Percentiles rank a stretch among this genome's conserved stretches.
phyloP scores from a whole-genome alignment of 1,140 invertebrate genomes.

The Drosophila jambulina region DNA sequence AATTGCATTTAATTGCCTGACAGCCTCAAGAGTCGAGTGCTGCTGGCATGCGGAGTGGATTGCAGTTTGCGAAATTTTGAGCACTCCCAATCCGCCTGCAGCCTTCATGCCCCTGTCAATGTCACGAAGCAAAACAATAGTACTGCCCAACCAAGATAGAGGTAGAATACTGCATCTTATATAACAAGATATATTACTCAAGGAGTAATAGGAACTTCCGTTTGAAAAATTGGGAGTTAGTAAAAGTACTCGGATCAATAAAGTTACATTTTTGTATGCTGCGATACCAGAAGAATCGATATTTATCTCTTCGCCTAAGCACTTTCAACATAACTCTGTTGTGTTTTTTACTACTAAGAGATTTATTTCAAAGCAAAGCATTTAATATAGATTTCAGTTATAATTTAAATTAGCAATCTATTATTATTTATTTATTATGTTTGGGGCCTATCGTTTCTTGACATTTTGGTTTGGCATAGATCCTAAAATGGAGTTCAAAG shows the following conservation, averaged over 20 bases:
- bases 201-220: neutral
- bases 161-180: constrained; percentile 2
- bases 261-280: neutral
- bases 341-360: neutral
- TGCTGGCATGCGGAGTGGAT: constrained; percentile 11
- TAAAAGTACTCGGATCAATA: neutral
- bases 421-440: too few relatives aligned
- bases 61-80: constrained; percentile 16
- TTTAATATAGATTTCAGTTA: neutral
- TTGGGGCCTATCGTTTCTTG: too few relatives aligned
- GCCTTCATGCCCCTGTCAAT: constrained; percentile 3
- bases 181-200: neutral
- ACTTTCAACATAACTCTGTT: neutral
- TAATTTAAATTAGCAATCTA: too few relatives aligned
- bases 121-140: constrained; percentile 16
- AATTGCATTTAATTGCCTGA: constrained; percentile 77
- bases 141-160: constrained; percentile 6
- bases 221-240: neutral
- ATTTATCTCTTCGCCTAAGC: neutral
- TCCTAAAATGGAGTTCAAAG: neutral
- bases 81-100: constrained; percentile 24
- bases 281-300: neutral
- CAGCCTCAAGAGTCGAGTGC: constrained; percentile 45
- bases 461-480: neutral
- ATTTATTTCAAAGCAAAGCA: neutral